Base-by-base conservation (phyloP, 2,888 invertebrate genomes). In the Scaeva pyrastri region DNA sequence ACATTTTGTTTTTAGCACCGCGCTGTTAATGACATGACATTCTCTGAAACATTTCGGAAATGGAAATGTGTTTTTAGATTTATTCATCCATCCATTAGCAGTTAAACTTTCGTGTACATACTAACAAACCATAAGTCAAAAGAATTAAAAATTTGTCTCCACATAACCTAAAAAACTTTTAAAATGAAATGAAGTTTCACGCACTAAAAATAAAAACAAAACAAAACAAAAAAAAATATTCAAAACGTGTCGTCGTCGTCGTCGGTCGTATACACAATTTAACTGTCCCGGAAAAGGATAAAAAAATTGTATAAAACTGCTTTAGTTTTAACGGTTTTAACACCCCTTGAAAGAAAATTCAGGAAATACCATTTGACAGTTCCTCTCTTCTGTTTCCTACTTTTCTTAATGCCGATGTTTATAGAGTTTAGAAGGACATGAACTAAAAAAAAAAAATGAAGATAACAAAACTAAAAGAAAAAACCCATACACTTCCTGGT, bases 361-460 rank as follows among this genome's bases (percentile, higher is more conserved):
- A 50, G 50, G 31, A 55, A 55, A 55, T 31, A 26, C 55, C 36
- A 39, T 58, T 36, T 12, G 11, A 58, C 58, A 31, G 31, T 58
- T 58, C 39, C 36, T 36, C 36, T 36, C 12, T 36, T 39, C 4
- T 39, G 16, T 2, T 36, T 58, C 1, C 16, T 58, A 11, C 31
- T 10, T 36, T 58, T 58, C 36, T 12, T 19, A 19, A 39, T 19
- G 6, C 21, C n/a, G 23, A 45, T 26, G 16, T 64, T 45, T 21
- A 31, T 31, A 64, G 26, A 45, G 26, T 45, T 45, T 16, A 31
- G 5, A 26, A 45, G 45, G 45, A 64, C 45, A 45, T 16, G 45
- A 64, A n/a, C n/a, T n/a, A n/a, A n/a, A n/a, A n/a, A n/a, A n/a
- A 64, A 16, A 7, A 45, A 31, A 39, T 12, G 16, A 5, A 1